These are phyloP conservation scores for Pachycephala philippinensis DNA, from an alignment of 2,113 vertebrate species.

Conservation along the genomic window DNA sequence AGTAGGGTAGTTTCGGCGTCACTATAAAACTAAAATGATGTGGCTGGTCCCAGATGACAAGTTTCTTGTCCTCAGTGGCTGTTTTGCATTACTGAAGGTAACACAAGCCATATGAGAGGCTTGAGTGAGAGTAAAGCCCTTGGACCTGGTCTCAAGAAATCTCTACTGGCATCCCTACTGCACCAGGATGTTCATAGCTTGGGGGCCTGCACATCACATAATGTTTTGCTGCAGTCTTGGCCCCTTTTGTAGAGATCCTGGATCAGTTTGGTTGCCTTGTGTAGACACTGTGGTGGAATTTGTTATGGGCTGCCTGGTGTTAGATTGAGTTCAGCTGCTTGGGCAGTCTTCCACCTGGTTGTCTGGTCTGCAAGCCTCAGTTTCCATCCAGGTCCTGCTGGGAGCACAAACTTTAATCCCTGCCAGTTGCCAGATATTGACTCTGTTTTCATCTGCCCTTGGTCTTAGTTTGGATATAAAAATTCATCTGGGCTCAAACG, in stretches of 20 bases:
- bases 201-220: not conserved
- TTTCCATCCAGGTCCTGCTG: not conserved
- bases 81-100: not conserved
- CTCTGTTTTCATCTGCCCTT: not conserved
- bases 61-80: not conserved
- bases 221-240: not conserved
- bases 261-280: not conserved
- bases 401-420: not conserved
- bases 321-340: not conserved
- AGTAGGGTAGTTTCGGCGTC: not conserved
- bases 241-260: not conserved
- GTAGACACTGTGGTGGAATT: not conserved
- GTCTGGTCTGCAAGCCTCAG: not conserved
- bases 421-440: not conserved
- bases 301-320: not conserved
- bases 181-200: not conserved
- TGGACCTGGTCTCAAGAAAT: not conserved
- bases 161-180: not conserved
- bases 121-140: not conserved
- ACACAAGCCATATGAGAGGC: not conserved
- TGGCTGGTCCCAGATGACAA: not conserved
- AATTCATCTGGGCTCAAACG: not conserved
- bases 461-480: not conserved
- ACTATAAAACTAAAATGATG: not conserved
- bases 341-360: accelerated